Evolutionary conservation across 1,140 invertebrate genomes (phyloP).

Genomic region (Neodiprion virginianus): DNA sequence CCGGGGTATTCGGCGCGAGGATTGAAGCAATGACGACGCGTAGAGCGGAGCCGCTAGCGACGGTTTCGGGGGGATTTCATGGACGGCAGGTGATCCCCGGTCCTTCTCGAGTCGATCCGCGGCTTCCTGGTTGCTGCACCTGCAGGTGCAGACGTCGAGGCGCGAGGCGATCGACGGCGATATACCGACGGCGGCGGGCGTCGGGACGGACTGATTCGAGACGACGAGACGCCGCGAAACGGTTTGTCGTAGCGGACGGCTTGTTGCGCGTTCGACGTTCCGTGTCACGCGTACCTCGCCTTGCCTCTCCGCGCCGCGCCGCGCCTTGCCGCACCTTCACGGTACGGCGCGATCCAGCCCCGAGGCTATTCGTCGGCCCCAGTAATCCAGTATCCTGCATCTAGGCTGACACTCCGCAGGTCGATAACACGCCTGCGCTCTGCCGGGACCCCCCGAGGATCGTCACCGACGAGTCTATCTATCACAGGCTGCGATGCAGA

Average conservation of each 20-base stretch:
- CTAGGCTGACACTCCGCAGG: background rate
- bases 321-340: background rate
- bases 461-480: no score
- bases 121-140: no score
- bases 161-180: background rate
- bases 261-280: background rate
- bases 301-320: background rate
- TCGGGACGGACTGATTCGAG: background rate
- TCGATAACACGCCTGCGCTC: constrained; percentile 19
- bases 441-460: background rate
- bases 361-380: background rate
- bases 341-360: background rate
- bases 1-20: no score
- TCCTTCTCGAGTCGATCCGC: no score
- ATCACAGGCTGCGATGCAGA: no score
- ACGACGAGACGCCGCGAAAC: background rate
- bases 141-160: background rate
- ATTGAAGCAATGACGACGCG: no score
- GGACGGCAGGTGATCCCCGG: no score
- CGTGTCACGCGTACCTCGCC: background rate
- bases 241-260: background rate
- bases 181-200: background rate
- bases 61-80: no score
- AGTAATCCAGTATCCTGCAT: background rate
- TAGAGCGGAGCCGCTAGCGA: no score